Evolutionary conservation across 2,113 vertebrate genomes (phyloP).

Genomic region (Platysternon megacephalum): DNA sequence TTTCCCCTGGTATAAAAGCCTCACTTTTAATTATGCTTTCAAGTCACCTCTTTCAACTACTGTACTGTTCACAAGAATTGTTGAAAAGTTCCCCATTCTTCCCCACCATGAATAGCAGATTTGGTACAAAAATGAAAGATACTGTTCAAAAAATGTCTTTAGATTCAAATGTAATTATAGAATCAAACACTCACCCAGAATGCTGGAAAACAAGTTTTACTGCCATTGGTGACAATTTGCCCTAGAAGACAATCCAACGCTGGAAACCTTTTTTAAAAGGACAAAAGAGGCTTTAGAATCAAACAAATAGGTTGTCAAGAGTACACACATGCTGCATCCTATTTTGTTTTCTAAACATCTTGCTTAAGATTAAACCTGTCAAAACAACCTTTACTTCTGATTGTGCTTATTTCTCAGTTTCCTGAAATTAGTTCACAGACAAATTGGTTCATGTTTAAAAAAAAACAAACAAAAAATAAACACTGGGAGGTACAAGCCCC

Average conservation of each 20-base stretch:
- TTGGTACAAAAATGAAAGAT: neutral
- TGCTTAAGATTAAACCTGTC: constrained; percentile 48
- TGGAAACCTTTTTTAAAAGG: constrained; percentile 31
- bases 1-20: neutral
- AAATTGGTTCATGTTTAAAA: neutral
- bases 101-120: neutral
- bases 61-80: neutral
- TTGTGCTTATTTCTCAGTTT: constrained; percentile 38
- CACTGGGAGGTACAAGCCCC: neutral
- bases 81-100: neutral
- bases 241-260: constrained; percentile 7
- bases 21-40: neutral
- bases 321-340: neutral
- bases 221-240: constrained; percentile 57
- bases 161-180: neutral
- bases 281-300: constrained; percentile 34
- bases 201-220: constrained; percentile 35
- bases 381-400: neutral
- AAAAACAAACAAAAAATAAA: neutral
- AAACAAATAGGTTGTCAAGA: neutral
- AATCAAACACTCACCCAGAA: constrained; percentile 52
- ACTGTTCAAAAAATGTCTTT: neutral
- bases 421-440: constrained; percentile 27
- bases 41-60: neutral
- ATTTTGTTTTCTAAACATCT: constrained; percentile 39